Base-by-base conservation (phyloP, 2,113 vertebrate species). In the Pelvicachromis taeniatus region DNA sequence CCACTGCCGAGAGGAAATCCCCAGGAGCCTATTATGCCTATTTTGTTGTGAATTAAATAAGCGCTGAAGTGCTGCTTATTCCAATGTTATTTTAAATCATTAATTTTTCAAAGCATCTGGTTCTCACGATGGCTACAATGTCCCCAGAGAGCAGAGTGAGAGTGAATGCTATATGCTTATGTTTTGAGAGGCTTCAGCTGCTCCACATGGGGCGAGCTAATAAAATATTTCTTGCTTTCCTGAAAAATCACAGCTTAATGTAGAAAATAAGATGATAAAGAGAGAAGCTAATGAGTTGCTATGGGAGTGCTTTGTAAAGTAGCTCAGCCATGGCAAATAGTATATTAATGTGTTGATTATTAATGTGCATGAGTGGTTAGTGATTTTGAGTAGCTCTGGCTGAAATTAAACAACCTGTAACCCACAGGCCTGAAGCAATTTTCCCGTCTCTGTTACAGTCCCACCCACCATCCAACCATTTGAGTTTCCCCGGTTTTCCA, bases 401-500 rank as follows among this genome's bases (percentile, higher is more conserved):
- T 55, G 9, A 12, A 48, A 17, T 68, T 77, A 19, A 82, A 53
- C 9, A 16, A 65, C 19, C 3, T 45, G 13, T 83, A 61, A 63
- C 23, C 1, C 12, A 26, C 16, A 59, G 53, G 23, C 35, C 75
- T 68, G 4, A 48, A 48, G 68, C 70, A 1, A 8, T 52, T 11
- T 80, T 7, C 33, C 68, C 23, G 6, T 81, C 56, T 87, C 73
- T n/a, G 85, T 59, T 82, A 21, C 96, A 99, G 98, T 99, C 10
- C 98, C 99, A 0, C 99, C 99, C 31, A 98, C 98, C 85, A 99
- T 99, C 92, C 99, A 99, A 58, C 98, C 98, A 1, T 99, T 99
- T 21, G 99, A 99, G 95, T 99, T 99, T 85, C 99, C 98, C 0
- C 97, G 97, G 16, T 99, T 99, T 94, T 99, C 98, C 92, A 99